Base-by-base conservation (phyloP, 2,797 vertebrate species). In the Protosalanx chinensis region DNA sequence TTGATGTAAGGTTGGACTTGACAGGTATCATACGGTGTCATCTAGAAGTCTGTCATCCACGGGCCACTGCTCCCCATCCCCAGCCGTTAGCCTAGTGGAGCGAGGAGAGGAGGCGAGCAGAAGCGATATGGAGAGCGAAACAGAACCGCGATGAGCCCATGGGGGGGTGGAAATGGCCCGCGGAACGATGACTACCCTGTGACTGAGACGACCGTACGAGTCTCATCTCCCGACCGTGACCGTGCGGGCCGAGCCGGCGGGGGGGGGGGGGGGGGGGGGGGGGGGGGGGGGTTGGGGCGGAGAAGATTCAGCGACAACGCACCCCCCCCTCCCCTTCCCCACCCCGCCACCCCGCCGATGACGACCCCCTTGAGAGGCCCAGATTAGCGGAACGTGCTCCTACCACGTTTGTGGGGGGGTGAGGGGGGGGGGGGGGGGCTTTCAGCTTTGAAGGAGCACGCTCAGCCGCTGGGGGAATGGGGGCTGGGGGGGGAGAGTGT, bases 91-190 rank as follows among this genome's bases (percentile, higher is more conserved):
- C 18, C 0, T 7, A 27, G 66, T 10, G 51, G 29, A 33, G 53
- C 18, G 30, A 37, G 51, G 51, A 58, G 16, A 12, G 64, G 3
- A 7, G 33, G 29, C 20, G 16, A 15, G 27, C 20, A 29, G 46
- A 32, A 56, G 32, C 6, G 30, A 35, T 33, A 37, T 23, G 23
- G 32, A 37, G 67, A 16, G 23, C 5, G 32, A 58, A 57, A 35
- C 35, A 30, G 53, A 68, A 57, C 20, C 8, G 1, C 10, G 37
- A 13, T 23, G 30, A n/a, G 32, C 53, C 56, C 67, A 37, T 5
- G 5, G 67, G 5, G 35, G 67, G 67, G n/a, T 20, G 51, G 18
- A 56, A 56, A 57, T 33, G 66, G 49, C 66, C 51, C 33, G 66
- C 30, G 56, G 51, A 15, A 32, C 23, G 10, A 30, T 35, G 53